Base-by-base conservation (phyloP, 1,140 invertebrate genomes). In the Cyclargus thomasi region DNA sequence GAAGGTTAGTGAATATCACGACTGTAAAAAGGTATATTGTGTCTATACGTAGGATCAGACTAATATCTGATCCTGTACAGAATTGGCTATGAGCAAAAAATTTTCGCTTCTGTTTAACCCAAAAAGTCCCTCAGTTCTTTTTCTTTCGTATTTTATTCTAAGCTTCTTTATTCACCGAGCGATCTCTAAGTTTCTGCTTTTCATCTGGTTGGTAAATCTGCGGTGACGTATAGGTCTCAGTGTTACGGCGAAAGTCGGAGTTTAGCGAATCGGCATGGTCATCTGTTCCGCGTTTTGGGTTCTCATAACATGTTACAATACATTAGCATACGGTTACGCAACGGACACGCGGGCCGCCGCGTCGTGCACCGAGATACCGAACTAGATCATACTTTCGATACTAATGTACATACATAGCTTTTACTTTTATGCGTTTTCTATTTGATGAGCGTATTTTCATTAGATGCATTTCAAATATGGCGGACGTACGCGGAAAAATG, bases 221-320 rank as follows among this genome's bases (percentile, higher is more conserved):
- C 23, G 2, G 23, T 23, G 23, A 1, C 23, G 29, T 47, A 47
- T 47, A 47, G 39, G 11, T 47, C 39, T 47, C 39, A 47, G 39
- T 14, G 11, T 47, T 47, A 47, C 39, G 39, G 39, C 39, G 39
- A 47, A 47, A 47, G 39, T 47, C n/a, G 39, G 39, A 14, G 39
- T 47, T 47, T 47, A 14, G 39, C 14, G 14, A 47, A 47, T 47
- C 39, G 14, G 39, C 3, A 47, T 47, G 39, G 39, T 47, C 39
- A 47, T 47, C 39, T 47, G 39, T 47, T 47, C 39, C 39, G 39
- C 39, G 39, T 47, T 47, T 47, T 47, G 39, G 39, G 39, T 47
- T 47, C 39, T 47, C 39, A 47, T 47, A 47, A 47, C 39, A 47
- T 47, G 39, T 47, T 47, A 47, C 39, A 47, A 47, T 47, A 47